phyloP scores from a whole-genome alignment of 2,888 invertebrate genomes.

The Holacanthella duospinosa region DNA sequence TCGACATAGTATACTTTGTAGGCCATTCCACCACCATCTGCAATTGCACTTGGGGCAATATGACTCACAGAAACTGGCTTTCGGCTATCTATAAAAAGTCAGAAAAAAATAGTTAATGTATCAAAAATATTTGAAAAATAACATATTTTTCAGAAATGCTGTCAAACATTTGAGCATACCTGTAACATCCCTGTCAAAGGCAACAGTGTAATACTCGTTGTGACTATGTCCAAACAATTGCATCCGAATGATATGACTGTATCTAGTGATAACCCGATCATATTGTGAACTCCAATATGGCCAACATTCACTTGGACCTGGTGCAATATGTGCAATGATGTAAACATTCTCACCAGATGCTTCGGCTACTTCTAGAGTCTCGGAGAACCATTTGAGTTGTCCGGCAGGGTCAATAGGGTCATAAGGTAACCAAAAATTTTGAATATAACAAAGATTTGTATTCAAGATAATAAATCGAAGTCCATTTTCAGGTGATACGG shows the following conservation, averaged over 20 bases:
- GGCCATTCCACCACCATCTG: background rate
- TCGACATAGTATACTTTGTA: slow-evolving; percentile 64
- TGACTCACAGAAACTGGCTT: background rate
- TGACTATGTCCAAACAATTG: slow-evolving; percentile 51
- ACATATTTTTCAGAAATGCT: no score
- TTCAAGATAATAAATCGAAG: slow-evolving; percentile 67
- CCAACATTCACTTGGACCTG: slow-evolving; percentile 50
- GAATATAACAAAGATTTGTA: slow-evolving; percentile 63
- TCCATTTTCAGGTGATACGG: slow-evolving; percentile 49
- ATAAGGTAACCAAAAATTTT: slow-evolving; percentile 71
- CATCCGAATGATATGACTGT: slow-evolving; percentile 24
- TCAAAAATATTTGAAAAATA: no score
- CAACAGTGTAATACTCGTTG: background rate
- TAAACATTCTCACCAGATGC: slow-evolving; percentile 47
- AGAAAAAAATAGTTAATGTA: no score
- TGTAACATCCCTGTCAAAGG: background rate
- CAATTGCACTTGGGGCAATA: background rate
- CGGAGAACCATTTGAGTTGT: slow-evolving; percentile 1
- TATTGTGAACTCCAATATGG: slow-evolving; percentile 25
- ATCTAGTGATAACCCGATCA: slow-evolving; percentile 26
- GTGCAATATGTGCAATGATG: slow-evolving; percentile 70
- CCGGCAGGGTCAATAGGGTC: slow-evolving; percentile 38
- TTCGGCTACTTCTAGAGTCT: background rate
- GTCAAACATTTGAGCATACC: no score
- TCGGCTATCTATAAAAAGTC: no score